Base-by-base conservation (phyloP, 2,888 invertebrate species). In the Tipula helvola region DNA sequence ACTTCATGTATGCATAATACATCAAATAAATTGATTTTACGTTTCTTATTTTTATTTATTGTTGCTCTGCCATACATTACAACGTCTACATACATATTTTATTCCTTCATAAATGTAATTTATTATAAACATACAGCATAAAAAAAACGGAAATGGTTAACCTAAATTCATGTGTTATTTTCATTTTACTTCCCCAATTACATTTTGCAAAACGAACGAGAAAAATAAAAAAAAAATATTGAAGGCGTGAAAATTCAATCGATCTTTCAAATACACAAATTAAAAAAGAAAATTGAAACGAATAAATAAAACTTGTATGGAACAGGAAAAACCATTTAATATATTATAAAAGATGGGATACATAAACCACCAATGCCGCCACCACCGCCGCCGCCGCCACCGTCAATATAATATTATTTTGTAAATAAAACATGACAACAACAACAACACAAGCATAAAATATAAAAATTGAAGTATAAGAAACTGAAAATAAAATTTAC, bases 261-360 rank as follows among this genome's bases (percentile, higher is more conserved):
- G 71, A 71, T 71, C 71, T 71, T 28, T 71, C 28, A 18, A 71
- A 28, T 71, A 71, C 28, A 28, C 28, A 71, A 71, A 71, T 71
- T 71, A 71, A 71, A 71, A 71, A 71, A 28, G 18, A 16, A 57
- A 57, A 57, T 57, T 16, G 57, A 71, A 71, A 71, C n/a, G 13
- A 28, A 28, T 28, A 28, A 28, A 28, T 71, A 28, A 28, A 28
- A n/a, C 71, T 0, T 52, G 10, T 10, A 71, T 71, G 10, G 13
- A 71, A 71, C 71, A 71, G 71, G 71, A 71, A 71, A 71, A 71
- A 71, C 71, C 71, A 71, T 71, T 71, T 71, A 71, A 71, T 71
- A 10, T 71, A 71, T 71, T 18, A 10, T 10, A 16, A 12, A 28
- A 71, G 28, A 71, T 71, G 71, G 28, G 28, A 13, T 71, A 28